Percentiles rank a stretch among this genome's conserved stretches.
Evolutionary conservation across 2,888 invertebrate genomes (phyloP).

Genomic region (Eupithecia insigniata): DNA sequence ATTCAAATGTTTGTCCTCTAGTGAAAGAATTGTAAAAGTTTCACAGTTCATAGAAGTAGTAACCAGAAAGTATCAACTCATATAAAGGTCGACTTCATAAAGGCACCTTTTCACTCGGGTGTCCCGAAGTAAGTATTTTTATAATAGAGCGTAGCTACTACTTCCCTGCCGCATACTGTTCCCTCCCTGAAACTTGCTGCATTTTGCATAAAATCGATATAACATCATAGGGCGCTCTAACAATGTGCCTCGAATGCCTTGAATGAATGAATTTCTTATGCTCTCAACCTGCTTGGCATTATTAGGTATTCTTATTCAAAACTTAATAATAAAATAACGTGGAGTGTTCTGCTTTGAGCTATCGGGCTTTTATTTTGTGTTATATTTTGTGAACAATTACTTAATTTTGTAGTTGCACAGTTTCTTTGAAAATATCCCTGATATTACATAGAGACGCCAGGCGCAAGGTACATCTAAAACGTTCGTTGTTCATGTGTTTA

Average conservation of each 20-base stretch:
- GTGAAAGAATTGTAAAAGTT: too few species aligned
- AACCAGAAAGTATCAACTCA: background rate
- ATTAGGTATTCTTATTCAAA: slow-evolving; percentile 9
- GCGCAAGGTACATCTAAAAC: background rate
- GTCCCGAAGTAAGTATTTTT: slow-evolving; percentile 20
- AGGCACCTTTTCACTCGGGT: background rate
- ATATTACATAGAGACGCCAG: background rate
- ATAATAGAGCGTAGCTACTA: slow-evolving; percentile 7
- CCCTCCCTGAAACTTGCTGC: slow-evolving; percentile 66
- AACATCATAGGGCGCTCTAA: slow-evolving; percentile 55
- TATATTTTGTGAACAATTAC: background rate
- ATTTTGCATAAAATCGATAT: slow-evolving; percentile 81
- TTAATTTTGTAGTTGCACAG: background rate
- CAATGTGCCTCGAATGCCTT: slow-evolving; percentile 31
- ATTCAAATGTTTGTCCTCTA: too few species aligned
- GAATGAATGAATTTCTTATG: slow-evolving; percentile 32
- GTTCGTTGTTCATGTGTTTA: too few species aligned
- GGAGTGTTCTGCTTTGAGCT: background rate
- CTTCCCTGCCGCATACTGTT: slow-evolving; percentile 55
- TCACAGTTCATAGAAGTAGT: background rate
- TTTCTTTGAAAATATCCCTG: background rate
- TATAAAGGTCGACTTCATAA: background rate
- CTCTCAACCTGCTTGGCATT: slow-evolving; percentile 19
- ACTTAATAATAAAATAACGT: background rate
- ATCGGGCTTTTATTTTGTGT: too few species aligned